Evolutionary conservation across 2,888 invertebrate species (phyloP).

Genomic region (Lepidochitona cinerea): DNA sequence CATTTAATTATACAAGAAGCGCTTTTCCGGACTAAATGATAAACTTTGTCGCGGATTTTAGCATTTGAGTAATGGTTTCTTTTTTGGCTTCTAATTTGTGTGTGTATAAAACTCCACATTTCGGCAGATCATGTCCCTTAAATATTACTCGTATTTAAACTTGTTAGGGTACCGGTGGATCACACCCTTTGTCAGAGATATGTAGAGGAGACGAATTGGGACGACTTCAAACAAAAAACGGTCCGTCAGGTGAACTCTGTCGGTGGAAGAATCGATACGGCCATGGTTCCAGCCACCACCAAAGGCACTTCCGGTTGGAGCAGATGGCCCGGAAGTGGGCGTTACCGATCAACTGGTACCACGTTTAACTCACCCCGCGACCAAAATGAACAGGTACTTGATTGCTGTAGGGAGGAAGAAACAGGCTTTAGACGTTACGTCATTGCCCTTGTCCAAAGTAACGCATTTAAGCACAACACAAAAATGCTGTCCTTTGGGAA

Average conservation of each 20-base stretch:
- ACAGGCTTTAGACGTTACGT: too few species aligned
- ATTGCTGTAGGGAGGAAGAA: too few species aligned
- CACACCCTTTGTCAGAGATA: slow-evolving; percentile 26
- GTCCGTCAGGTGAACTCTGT: slow-evolving; percentile 17
- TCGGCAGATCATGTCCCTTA: too few species aligned
- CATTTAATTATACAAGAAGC: too few species aligned
- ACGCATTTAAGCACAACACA: background rate
- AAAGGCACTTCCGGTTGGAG: slow-evolving; percentile 43
- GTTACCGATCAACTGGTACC: background rate
- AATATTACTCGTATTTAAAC: too few species aligned
- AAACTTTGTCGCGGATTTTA: too few species aligned
- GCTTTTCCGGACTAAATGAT: too few species aligned
- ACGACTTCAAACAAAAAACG: slow-evolving; percentile 28
- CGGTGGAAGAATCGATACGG: slow-evolving; percentile 18
- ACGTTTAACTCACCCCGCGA: background rate
- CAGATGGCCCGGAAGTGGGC: slow-evolving; percentile 33
- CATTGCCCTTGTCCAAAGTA: too few species aligned
- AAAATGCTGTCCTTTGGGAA: too few species aligned
- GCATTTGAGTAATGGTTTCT: too few species aligned
- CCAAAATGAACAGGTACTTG: background rate
- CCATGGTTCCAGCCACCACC: slow-evolving; percentile 31
- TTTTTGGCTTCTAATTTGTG: too few species aligned
- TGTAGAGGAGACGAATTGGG: slow-evolving; percentile 30
- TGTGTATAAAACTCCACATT: too few species aligned
- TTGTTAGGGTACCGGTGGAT: slow-evolving; percentile 35